These are phyloP conservation scores for Streptopelia turtur DNA, from an alignment of 2,797 vertebrate genomes.

Conservation along the genomic window DNA sequence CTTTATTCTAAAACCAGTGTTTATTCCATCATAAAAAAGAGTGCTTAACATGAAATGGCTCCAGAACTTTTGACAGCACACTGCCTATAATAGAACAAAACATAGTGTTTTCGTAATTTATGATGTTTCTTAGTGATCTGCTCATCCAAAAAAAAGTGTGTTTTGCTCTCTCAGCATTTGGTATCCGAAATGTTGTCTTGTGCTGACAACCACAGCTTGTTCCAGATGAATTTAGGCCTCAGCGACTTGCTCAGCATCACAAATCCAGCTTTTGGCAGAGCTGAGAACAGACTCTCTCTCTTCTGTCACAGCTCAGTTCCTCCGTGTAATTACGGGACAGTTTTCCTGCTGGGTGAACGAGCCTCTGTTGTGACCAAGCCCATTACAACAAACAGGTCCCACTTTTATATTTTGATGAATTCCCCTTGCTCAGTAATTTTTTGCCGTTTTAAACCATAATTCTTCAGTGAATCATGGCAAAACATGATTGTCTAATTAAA, in stretches of 20 bases:
- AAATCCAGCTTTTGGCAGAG: not conserved
- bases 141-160: not conserved
- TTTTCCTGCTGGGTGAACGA: not conserved
- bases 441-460: not conserved
- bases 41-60: not conserved
- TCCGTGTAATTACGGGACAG: not conserved
- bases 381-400: not conserved
- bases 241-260: not conserved
- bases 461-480: not conserved
- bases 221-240: constrained; percentile 21
- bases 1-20: not conserved
- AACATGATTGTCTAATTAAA: not conserved
- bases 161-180: not conserved
- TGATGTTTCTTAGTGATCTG: not conserved
- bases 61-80: not conserved
- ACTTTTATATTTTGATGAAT: constrained; percentile 4
- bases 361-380: not conserved
- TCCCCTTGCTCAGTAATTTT: not conserved
- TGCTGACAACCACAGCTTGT: not conserved
- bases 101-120: not conserved
- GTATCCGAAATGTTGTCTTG: not conserved
- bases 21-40: not conserved
- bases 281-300: constrained; percentile 9
- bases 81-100: constrained; percentile 43
- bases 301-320: not conserved